Evolutionary conservation across 2,113 vertebrate species (phyloP).

Genomic region (Pterophyllum scalare): DNA sequence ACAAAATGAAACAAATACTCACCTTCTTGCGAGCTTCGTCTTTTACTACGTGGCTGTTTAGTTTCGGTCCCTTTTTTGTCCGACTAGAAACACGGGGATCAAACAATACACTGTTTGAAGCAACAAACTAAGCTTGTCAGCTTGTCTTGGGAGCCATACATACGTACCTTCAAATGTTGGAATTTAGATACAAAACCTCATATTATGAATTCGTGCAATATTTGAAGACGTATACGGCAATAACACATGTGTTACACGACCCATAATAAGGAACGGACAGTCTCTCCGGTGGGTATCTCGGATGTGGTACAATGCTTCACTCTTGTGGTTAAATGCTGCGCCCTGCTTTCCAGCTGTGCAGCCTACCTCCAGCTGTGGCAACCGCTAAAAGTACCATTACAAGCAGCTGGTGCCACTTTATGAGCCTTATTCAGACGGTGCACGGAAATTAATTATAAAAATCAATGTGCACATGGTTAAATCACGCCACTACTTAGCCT

Average conservation of each 20-base stretch:
- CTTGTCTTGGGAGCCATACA: accelerated
- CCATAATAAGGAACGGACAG: constrained; percentile 1
- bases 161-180: neutral
- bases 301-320: constrained; percentile 13
- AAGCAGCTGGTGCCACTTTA: neutral
- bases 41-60: constrained; percentile 81
- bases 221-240: neutral
- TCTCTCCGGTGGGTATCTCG: neutral
- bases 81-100: constrained; percentile 67
- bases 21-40: constrained; percentile 67
- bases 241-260: neutral
- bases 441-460: neutral
- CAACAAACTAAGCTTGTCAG: neutral
- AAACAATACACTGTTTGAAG: neutral
- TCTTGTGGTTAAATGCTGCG: constrained; percentile 31
- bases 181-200: neutral
- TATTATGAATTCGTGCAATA: neutral
- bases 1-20: constrained; percentile 42
- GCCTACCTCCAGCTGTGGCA: neutral
- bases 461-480: constrained; percentile 10
- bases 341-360: constrained; percentile 17
- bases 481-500: neutral
- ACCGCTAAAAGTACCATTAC: neutral
- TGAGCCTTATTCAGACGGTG: neutral
- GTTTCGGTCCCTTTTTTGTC: constrained; percentile 62